Conservation (phyloP, 2,797 vertebrate species). For the Hephaestus fuliginosus region DNA sequence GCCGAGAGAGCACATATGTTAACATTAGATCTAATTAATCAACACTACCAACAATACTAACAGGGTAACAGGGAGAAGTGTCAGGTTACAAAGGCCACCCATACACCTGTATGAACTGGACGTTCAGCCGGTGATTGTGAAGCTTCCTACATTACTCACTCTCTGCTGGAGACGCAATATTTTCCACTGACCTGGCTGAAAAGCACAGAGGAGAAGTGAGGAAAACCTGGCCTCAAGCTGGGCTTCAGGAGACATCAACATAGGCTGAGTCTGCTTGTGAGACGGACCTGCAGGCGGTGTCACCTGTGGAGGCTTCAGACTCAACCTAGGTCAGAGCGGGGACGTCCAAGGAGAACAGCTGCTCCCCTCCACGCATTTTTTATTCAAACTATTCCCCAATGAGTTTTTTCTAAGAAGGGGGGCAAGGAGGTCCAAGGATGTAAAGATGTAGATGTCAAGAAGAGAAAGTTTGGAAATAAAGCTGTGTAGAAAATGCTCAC, state of each 20-base stretch:
- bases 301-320: constrained; percentile 18
- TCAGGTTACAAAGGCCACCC: not conserved
- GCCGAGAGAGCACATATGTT: not conserved
- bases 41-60: too few species aligned
- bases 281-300: constrained; percentile 10
- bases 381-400: constrained; percentile 30
- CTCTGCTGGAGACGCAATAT: not conserved
- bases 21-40: too few species aligned
- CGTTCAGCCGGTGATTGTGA: not conserved
- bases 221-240: not conserved
- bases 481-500: not conserved
- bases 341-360: not conserved
- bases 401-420: constrained; percentile 4
- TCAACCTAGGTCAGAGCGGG: constrained; percentile 7
- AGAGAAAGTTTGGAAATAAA: not conserved
- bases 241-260: too few species aligned
- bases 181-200: not conserved
- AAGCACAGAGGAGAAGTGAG: not conserved
- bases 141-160: not conserved
- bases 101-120: not conserved
- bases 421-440: not conserved
- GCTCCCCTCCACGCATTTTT: constrained; percentile 11
- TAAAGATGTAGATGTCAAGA: constrained; percentile 4
- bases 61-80: not conserved
- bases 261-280: not conserved